A percentile compares a stretch with the other conserved stretches of the same genome.
These are phyloP conservation scores for Acropternis orthonyx DNA, from an alignment of 2,797 vertebrate genomes.

Conservation along the genomic window DNA sequence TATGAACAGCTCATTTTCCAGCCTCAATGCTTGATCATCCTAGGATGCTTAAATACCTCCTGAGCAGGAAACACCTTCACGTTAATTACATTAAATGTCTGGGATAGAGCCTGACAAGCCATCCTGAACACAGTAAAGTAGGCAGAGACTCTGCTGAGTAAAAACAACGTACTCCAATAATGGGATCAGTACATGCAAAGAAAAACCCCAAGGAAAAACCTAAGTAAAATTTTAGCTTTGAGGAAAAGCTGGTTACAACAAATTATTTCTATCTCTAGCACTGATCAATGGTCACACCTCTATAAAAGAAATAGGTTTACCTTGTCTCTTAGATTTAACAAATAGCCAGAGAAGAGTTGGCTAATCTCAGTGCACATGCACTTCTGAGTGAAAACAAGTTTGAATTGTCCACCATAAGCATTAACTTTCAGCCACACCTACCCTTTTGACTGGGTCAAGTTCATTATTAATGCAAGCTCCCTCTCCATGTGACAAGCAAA, in stretches of 20 bases:
- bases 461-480: background rate
- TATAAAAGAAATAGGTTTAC: background rate
- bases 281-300: background rate
- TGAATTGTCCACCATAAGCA: background rate
- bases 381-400: background rate
- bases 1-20: conserved; percentile 38
- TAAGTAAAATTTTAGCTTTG: background rate
- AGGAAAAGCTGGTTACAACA: background rate
- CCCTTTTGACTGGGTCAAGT: background rate
- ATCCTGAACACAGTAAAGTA: conserved; percentile 8
- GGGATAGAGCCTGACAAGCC: conserved; percentile 4
- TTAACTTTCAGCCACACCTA: background rate
- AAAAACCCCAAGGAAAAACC: background rate
- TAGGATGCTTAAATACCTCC: conserved; percentile 8
- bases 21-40: conserved; percentile 5
- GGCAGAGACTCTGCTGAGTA: background rate
- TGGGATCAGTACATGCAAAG: background rate
- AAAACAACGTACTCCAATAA: background rate
- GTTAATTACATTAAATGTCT: conserved; percentile 47
- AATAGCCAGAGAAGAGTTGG: background rate
- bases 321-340: background rate
- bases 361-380: background rate
- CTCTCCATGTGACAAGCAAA: background rate
- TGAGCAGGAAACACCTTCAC: conserved; percentile 42
- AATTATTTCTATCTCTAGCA: background rate